These are phyloP conservation scores for Aplocera efformata DNA, from an alignment of 2,888 invertebrate genomes.

Conservation along the genomic window DNA sequence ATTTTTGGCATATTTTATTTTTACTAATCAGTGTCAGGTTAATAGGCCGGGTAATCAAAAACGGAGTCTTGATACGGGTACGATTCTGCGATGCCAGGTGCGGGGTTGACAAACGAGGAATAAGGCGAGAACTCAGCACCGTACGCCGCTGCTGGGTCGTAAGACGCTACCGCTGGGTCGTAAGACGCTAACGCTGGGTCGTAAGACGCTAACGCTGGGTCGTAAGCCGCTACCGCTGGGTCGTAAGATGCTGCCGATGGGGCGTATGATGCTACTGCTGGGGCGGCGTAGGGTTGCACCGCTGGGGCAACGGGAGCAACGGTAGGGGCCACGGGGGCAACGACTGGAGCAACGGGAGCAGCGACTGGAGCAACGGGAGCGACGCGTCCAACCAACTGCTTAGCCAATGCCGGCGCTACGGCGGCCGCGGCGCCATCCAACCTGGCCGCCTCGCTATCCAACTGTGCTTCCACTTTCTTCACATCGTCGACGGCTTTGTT, in stretches of 20 bases:
- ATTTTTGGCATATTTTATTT: conserved; percentile 26
- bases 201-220: conserved; percentile 1
- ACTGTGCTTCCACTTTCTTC: conserved; percentile 62
- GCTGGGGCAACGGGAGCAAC: conserved; percentile 4
- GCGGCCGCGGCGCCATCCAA: conserved; percentile 70
- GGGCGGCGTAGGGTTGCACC: conserved; percentile 19
- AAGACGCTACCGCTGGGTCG: conserved; percentile 9
- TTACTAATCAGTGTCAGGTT: conserved; percentile 7
- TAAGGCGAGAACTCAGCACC: background rate
- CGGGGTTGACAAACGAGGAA: too few relatives aligned
- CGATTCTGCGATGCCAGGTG: too few relatives aligned
- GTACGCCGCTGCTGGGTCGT: conserved; percentile 1
- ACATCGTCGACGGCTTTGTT: conserved; percentile 68
- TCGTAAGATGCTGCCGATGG: conserved; percentile 22
- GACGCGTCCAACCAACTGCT: conserved; percentile 48
- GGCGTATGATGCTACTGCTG: conserved; percentile 19
- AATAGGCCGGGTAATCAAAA: conserved; percentile 22
- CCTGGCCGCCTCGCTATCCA: conserved; percentile 69
- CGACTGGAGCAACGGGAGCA: conserved; percentile 27
- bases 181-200: background rate
- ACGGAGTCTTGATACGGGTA: conserved; percentile 1
- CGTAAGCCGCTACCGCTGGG: conserved; percentile 26
- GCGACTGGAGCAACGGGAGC: conserved; percentile 19
- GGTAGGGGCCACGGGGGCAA: background rate
- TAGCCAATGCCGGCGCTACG: conserved; percentile 64